A percentile compares a stretch with the other conserved stretches of the same genome.
Conservation (phyloP, 2,797 vertebrate genomes). For the Pelochelys cantorii region DNA sequence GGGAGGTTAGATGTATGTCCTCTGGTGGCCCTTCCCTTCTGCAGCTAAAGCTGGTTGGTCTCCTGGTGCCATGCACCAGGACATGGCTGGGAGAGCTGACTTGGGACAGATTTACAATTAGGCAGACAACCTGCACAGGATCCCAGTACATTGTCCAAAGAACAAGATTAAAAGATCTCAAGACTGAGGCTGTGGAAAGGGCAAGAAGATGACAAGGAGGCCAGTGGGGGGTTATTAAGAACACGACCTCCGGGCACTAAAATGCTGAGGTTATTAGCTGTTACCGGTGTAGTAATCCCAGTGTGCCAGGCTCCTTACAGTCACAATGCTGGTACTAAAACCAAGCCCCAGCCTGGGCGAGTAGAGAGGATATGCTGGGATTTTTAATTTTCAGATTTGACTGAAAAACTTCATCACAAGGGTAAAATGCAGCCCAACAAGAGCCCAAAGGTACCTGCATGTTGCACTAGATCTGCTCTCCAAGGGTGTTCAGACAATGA, state of each 20-base stretch:
- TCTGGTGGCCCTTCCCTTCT: background rate
- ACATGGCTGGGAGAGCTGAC: background rate
- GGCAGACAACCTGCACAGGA: background rate
- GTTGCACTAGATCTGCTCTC: background rate
- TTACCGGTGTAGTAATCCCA: background rate
- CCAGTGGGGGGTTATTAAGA: background rate
- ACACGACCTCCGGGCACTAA: background rate
- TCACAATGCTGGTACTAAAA: too few relatives aligned
- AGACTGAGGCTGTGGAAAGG: background rate
- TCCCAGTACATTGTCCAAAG: background rate
- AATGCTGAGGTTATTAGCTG: background rate
- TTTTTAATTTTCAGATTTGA: background rate
- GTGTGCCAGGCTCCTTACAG: background rate
- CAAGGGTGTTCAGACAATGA: background rate
- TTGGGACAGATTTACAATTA: background rate
- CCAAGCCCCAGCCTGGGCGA: background rate
- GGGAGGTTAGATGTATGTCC: background rate
- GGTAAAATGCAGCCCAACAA: background rate
- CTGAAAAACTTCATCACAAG: background rate
- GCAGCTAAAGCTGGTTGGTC: background rate
- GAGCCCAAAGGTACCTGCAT: too few relatives aligned
- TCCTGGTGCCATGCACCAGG: background rate
- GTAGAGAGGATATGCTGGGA: background rate
- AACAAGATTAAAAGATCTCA: background rate
- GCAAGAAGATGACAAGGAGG: background rate